Conservation (phyloP, 2,888 invertebrate species). For the Dastarcus helophoroides region DNA sequence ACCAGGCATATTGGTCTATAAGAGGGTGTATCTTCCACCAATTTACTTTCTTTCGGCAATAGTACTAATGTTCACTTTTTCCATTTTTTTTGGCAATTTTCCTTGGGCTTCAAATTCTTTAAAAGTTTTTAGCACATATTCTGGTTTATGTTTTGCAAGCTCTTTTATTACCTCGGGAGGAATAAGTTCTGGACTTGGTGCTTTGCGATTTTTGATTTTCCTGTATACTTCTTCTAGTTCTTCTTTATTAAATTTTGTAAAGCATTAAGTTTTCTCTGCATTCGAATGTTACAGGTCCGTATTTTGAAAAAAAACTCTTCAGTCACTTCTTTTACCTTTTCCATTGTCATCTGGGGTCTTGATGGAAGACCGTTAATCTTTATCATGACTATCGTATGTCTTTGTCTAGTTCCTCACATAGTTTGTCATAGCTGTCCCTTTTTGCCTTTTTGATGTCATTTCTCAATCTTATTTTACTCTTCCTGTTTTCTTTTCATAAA, state of each 20-base stretch:
- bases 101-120: background rate
- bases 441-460: background rate
- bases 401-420: conserved; percentile 1
- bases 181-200: background rate
- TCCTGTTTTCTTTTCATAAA: background rate
- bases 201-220: conserved; percentile 1
- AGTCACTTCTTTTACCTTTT: too few relatives aligned
- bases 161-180: background rate
- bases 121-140: background rate
- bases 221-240: background rate
- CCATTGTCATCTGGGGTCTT: too few relatives aligned
- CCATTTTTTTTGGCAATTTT: conserved; percentile 5
- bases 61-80: conserved; percentile 9
- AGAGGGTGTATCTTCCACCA: conserved; percentile 4
- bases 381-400: background rate
- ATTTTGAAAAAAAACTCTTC: too few relatives aligned
- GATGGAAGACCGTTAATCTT: conserved; percentile 1
- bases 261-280: too few relatives aligned
- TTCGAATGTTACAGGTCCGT: too few relatives aligned
- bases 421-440: background rate
- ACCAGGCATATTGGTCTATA: too few relatives aligned
- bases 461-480: too few relatives aligned
- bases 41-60: conserved; percentile 8
- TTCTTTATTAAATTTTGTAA: background rate
- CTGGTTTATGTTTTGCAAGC: background rate